Conservation (phyloP, 2,113 vertebrate species). For the Rhea americana region DNA sequence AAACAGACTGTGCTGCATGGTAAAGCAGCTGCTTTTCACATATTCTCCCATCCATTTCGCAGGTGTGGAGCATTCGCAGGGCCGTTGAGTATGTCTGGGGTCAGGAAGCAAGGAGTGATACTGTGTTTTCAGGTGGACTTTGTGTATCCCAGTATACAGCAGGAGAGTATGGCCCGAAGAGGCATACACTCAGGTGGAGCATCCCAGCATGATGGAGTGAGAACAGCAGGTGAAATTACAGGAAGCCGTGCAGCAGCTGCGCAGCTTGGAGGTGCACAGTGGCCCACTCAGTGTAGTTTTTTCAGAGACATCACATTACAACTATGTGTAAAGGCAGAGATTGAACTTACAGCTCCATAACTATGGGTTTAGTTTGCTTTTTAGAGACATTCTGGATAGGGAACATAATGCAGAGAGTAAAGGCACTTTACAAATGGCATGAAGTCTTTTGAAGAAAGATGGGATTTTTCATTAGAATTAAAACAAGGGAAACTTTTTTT, state of each 20-base stretch:
- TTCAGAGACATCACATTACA: background rate
- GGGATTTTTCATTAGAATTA: background rate
- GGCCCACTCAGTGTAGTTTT: background rate
- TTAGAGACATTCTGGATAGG: background rate
- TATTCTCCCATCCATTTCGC: background rate
- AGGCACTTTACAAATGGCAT: background rate
- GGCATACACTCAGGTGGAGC: accelerated
- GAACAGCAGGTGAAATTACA: background rate
- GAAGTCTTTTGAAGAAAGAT: background rate
- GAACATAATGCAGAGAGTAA: background rate
- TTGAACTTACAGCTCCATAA: background rate
- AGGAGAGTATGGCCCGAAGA: accelerated
- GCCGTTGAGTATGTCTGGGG: background rate
- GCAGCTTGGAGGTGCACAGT: background rate
- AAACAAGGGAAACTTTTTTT: background rate
- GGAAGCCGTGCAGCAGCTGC: background rate
- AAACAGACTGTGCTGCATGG: background rate
- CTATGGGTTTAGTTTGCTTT: background rate
- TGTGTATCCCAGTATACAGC: accelerated
- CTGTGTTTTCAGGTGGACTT: accelerated
- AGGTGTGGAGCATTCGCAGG: background rate
- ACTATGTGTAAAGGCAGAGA: background rate
- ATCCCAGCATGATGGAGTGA: background rate
- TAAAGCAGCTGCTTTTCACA: background rate
- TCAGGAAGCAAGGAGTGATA: background rate